Percentiles rank a stretch among this genome's conserved stretches.
These are phyloP conservation scores for Spinus pinus DNA, from an alignment of 2,797 vertebrate genomes.

Conservation along the genomic window DNA sequence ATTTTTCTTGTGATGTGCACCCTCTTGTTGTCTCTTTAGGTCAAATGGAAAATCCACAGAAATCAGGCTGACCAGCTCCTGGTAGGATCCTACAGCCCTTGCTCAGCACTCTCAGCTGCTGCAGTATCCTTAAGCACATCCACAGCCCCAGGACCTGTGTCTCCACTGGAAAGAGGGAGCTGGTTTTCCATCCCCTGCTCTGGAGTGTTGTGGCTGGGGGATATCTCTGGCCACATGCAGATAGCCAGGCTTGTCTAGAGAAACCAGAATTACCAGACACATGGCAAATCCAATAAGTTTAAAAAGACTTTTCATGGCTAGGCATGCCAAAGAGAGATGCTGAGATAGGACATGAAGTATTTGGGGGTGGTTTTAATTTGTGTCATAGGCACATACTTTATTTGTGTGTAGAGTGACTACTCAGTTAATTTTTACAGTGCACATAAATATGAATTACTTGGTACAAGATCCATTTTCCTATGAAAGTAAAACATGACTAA, in stretches of 20 bases:
- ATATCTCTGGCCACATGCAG: not conserved
- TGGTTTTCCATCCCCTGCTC: not conserved
- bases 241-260: not conserved
- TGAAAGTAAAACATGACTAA: not conserved
- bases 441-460: slow-evolving; percentile 1
- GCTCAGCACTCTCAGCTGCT: not conserved
- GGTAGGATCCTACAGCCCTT: not conserved
- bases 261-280: not conserved
- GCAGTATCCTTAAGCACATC: not conserved
- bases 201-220: fast-evolving
- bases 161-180: not conserved
- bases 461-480: slow-evolving; percentile 18
- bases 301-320: not conserved
- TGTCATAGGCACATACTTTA: not conserved
- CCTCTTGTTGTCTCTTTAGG: not conserved
- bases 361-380: slow-evolving; percentile 23
- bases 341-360: not conserved
- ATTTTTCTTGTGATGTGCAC: not conserved
- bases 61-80: not conserved
- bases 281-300: not conserved
- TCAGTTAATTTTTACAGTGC: slow-evolving; percentile 25
- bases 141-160: not conserved
- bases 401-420: not conserved
- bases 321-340: not conserved
- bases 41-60: not conserved